Evolutionary conservation across 2,888 invertebrate species (phyloP), one percentile per base, ranked within the genome.

Genomic region (Tachina fera): DNA sequence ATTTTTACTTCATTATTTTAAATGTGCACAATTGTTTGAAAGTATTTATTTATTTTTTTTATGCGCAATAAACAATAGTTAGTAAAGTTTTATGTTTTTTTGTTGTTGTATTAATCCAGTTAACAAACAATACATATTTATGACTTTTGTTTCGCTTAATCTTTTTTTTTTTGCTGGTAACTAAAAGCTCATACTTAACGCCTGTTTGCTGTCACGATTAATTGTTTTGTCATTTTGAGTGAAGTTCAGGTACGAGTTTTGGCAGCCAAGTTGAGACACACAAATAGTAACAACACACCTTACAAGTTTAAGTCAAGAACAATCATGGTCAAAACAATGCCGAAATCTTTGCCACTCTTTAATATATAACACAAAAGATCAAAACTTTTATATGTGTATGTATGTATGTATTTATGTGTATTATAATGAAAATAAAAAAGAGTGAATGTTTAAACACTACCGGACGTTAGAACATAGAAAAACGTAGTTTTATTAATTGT

Each of bases 121-220:
- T 63, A 60, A 70, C 53, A 71, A 65, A 70, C 53, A 71, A 65
- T 22, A 79, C n/a, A 76, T 81, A 80, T 84, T 81, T 81, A 81
- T 77, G 77, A 81, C 61, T 61, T 63, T 19, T 31, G 13, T 77
- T 41, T 39, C 45, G 47, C 49, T 68, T 45, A 31, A 10, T 49
- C 67, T 67, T 39, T 47, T 60, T 68, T 67, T 39, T 47, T 60
- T 68, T 68, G 11, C 19, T 14, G 9, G 0, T 16, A 22, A 60
- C 14, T 47, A 31, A 41, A 70, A 81, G 56, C 49, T 76, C 19
- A 75, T 58, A 74, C 70, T 86, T 83, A 86, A 86, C 86, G 86
- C 86, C 86, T 83, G 86, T 76, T 86, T 83, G 86, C 86, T 86
- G 86, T 83, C 86, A 86, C 86, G 86, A 79, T 79, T 83, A 86